A percentile compares a stretch with the other conserved stretches of the same genome.
Evolutionary conservation across 2,113 vertebrate species (phyloP).

Genomic region (Burhinus bistriatus): DNA sequence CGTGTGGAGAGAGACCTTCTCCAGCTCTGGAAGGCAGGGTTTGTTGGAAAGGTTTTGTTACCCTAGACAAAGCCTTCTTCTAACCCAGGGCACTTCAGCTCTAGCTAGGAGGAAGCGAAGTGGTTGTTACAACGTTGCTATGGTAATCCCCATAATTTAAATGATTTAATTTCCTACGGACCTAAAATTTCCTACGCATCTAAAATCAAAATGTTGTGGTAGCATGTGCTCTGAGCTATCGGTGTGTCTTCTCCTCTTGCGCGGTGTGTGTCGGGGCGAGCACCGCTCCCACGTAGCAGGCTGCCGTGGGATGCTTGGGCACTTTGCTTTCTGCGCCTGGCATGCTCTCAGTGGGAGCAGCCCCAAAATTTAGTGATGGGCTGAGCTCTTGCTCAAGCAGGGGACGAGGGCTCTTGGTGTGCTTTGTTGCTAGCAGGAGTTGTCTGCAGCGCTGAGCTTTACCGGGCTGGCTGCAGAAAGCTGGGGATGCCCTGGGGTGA

Average conservation of each 20-base stretch:
- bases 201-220: not conserved
- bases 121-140: not conserved
- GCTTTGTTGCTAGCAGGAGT: not conserved
- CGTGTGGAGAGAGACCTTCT: not conserved
- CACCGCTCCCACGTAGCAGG: rapidly evolving
- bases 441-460: not conserved
- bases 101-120: not conserved
- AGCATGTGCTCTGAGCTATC: rapidly evolving
- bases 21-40: not conserved
- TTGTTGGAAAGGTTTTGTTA: not conserved
- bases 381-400: not conserved
- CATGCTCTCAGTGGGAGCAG: not conserved
- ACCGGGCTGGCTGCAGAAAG: not conserved
- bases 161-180: not conserved
- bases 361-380: not conserved
- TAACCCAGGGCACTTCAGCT: not conserved
- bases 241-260: not conserved
- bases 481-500: rapidly evolving
- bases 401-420: not conserved
- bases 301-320: not conserved
- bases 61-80: not conserved
- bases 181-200: not conserved
- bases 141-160: not conserved
- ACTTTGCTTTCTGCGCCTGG: not conserved
- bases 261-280: not conserved